Percentiles rank a stretch among this genome's conserved stretches.
These are phyloP conservation scores for Sarcophaga subvicina DNA, from an alignment of 2,888 invertebrate genomes.

Conservation along the genomic window DNA sequence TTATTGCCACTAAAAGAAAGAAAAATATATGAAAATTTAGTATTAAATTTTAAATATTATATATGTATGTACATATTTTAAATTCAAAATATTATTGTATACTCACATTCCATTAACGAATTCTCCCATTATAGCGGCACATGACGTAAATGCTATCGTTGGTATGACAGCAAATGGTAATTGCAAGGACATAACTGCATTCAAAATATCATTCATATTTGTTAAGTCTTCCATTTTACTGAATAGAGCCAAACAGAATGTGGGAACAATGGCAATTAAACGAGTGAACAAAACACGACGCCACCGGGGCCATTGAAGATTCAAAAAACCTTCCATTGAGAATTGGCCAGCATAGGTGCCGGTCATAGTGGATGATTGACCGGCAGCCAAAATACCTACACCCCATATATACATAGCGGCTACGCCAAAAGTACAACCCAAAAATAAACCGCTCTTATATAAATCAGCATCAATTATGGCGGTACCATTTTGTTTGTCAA, in stretches of 20 bases:
- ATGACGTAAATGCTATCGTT: conserved; percentile 92
- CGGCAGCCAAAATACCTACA: conserved; percentile 88
- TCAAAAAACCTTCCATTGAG: conserved; percentile 94
- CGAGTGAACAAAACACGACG: conserved; percentile 92
- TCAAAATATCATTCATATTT: conserved; percentile 92
- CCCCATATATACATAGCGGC: conserved; percentile 93
- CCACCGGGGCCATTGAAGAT: conserved; percentile 93
- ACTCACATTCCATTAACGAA: conserved; percentile 91
- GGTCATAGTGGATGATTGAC: conserved; percentile 93
- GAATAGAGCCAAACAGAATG: conserved; percentile 87
- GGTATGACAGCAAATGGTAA: conserved; percentile 94
- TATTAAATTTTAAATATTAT: neutral
- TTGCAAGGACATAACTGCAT: conserved; percentile 93
- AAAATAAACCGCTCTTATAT: conserved; percentile 88
- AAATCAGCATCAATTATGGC: conserved; percentile 86
- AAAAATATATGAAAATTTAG: conserved; percentile 25
- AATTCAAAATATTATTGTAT: neutral
- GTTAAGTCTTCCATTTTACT: conserved; percentile 87
- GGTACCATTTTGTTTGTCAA: conserved; percentile 81
- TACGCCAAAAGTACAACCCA: conserved; percentile 90
- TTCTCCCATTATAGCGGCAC: conserved; percentile 90
- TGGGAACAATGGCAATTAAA: conserved; percentile 89
- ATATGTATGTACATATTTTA: neutral
- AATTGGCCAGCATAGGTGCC: conserved; percentile 94
- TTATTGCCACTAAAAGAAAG: conserved; percentile 85